These are phyloP conservation scores for Drosophila mayri DNA, from an alignment of 1,140 invertebrate genomes.

Conservation along the genomic window DNA sequence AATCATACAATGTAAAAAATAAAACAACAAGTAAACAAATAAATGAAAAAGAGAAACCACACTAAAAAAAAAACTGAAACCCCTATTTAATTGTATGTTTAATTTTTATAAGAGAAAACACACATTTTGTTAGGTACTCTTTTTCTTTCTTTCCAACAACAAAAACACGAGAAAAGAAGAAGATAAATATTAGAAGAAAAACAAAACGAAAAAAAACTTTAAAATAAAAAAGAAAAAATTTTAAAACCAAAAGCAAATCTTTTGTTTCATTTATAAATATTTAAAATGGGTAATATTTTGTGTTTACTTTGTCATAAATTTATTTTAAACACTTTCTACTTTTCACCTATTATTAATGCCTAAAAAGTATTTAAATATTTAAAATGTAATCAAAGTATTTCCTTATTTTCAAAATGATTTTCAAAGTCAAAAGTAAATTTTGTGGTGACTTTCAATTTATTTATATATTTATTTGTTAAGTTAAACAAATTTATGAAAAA, in stretches of 20 bases:
- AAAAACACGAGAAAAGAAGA: slow-evolving; percentile 48
- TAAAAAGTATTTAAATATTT: too few relatives aligned
- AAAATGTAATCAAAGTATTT: too few relatives aligned
- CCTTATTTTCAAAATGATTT: too few relatives aligned
- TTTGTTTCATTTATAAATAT: not conserved
- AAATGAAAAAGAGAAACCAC: slow-evolving; percentile 46
- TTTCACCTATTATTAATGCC: too few relatives aligned
- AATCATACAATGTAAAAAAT: slow-evolving; percentile 48
- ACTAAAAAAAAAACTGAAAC: slow-evolving; percentile 53
- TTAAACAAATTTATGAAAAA: too few relatives aligned
- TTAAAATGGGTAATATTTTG: too few relatives aligned
- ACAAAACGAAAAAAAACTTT: slow-evolving; percentile 42
- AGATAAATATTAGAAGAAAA: slow-evolving; percentile 58
- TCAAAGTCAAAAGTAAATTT: too few relatives aligned
- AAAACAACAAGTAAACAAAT: slow-evolving; percentile 36
- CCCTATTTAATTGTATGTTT: slow-evolving; percentile 66
- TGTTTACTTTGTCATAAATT: too few relatives aligned
- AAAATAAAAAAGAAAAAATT: slow-evolving; percentile 44
- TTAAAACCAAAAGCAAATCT: slow-evolving; percentile 21
- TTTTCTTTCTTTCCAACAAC: slow-evolving; percentile 64
- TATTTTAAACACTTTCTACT: too few relatives aligned
- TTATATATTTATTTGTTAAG: too few relatives aligned
- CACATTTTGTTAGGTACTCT: slow-evolving; percentile 64
- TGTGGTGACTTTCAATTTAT: too few relatives aligned
- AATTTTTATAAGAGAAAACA: slow-evolving; percentile 67